phyloP scores from a whole-genome alignment of 2,113 vertebrate species.

The Speoplatyrhinus poulsoni region DNA sequence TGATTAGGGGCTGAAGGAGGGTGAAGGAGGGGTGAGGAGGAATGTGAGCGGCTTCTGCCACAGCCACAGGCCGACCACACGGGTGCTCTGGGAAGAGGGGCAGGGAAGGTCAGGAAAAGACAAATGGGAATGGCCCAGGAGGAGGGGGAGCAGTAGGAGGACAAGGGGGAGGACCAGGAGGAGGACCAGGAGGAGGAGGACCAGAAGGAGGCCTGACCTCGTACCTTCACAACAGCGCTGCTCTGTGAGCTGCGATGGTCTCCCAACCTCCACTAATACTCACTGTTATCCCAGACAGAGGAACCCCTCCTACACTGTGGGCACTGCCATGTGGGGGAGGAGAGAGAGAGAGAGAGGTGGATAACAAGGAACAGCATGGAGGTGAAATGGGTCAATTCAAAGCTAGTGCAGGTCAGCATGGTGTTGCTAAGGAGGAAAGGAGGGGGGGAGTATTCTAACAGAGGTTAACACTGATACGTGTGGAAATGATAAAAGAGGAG shows the following conservation, averaged over 20 bases:
- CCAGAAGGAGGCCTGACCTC: constrained; percentile 57
- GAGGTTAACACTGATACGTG: not conserved
- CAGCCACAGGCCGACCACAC: constrained; percentile 73
- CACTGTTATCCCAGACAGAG: constrained; percentile 60
- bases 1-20: constrained; percentile 25
- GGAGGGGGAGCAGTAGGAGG: constrained; percentile 43
- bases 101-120: constrained; percentile 69
- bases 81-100: constrained; percentile 57
- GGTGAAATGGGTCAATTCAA: not conserved
- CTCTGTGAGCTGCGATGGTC: constrained; percentile 55
- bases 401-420: not conserved
- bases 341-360: not conserved
- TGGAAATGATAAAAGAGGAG: not conserved
- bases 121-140: constrained; percentile 62
- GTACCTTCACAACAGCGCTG: constrained; percentile 54
- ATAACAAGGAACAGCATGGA: not conserved
- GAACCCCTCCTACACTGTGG: constrained; percentile 52
- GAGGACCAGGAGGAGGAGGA: constrained; percentile 53
- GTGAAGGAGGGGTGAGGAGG: constrained; percentile 37
- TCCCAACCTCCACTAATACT: constrained; percentile 55
- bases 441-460: not conserved
- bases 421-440: constrained; percentile 2
- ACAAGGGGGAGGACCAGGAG: constrained; percentile 45
- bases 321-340: constrained; percentile 1
- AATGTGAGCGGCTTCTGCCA: constrained; percentile 70